These are phyloP conservation scores for Seira musarum DNA, from an alignment of 2,888 invertebrate species.

Conservation along the genomic window DNA sequence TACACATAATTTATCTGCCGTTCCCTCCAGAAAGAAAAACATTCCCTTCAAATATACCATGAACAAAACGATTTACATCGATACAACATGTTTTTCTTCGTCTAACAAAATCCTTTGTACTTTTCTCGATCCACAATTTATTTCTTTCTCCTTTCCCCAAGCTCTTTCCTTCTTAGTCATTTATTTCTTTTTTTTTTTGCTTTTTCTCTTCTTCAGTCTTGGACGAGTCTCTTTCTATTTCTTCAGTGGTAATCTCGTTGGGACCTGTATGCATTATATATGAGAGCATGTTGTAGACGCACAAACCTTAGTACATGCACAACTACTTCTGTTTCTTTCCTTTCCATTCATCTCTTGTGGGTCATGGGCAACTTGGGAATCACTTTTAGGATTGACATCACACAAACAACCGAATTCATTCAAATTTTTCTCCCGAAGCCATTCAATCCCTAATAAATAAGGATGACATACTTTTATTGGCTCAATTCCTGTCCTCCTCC, in stretches of 20 bases:
- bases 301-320: background rate
- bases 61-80: constrained; percentile 13
- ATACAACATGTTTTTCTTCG: background rate
- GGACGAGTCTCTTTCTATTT: background rate
- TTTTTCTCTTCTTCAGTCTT: background rate
- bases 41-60: background rate
- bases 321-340: background rate
- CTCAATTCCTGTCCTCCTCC: too few relatives aligned
- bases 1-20: background rate
- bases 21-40: background rate
- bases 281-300: background rate
- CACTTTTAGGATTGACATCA: background rate
- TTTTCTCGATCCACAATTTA: background rate
- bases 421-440: too few relatives aligned
- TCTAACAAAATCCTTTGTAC: constrained; percentile 1
- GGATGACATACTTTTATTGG: too few relatives aligned
- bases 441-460: too few relatives aligned
- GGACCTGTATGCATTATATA: constrained; percentile 8
- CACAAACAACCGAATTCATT: background rate
- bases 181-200: background rate
- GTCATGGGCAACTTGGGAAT: constrained; percentile 3
- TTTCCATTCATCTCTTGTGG: background rate
- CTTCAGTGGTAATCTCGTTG: background rate
- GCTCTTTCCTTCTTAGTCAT: background rate
- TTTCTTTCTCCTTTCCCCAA: background rate